Conservation (phyloP, 2,888 invertebrate genomes). For the Brenthis daphne region DNA sequence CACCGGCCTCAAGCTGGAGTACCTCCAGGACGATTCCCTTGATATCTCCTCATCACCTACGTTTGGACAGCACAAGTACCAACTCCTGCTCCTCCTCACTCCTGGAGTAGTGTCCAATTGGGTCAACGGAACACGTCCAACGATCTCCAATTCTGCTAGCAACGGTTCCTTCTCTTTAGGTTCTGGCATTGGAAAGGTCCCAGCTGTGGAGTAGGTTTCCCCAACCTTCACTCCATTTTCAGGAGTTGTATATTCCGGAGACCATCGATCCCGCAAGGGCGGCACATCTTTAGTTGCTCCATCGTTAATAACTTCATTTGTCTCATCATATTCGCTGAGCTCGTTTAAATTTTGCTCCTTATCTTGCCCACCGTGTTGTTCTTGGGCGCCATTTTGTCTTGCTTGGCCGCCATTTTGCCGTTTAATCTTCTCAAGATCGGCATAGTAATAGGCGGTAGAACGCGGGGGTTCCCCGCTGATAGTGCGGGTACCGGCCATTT, state of each 20-base stretch:
- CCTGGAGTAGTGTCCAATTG: conserved; percentile 63
- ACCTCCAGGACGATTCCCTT: conserved; percentile 71
- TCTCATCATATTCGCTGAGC: conserved; percentile 69
- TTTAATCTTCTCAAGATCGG: conserved; percentile 81
- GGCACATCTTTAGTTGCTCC: conserved; percentile 64
- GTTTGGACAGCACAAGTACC: conserved; percentile 83
- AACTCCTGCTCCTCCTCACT: conserved; percentile 81
- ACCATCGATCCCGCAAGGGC: conserved; percentile 62
- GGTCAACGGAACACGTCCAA: conserved; percentile 65
- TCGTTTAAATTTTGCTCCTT: conserved; percentile 69
- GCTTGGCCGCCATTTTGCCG: conserved; percentile 51
- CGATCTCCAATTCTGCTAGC: conserved; percentile 68
- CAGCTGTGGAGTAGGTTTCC: conserved; percentile 76
- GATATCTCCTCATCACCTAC: conserved; percentile 70
- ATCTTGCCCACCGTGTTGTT: conserved; percentile 22
- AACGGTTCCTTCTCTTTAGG: conserved; percentile 73
- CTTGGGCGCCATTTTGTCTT: conserved; percentile 43
- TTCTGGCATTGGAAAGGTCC: conserved; percentile 76
- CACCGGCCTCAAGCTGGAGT: conserved; percentile 70
- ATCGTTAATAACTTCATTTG: conserved; percentile 66
- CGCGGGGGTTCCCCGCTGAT: conserved; percentile 81
- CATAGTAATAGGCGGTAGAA: conserved; percentile 83
- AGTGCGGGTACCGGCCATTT: conserved; percentile 62
- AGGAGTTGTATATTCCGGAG: conserved; percentile 63
- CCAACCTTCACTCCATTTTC: conserved; percentile 58